These are phyloP conservation scores for Laticauda colubrina DNA, from an alignment of 2,113 vertebrate species.

Conservation along the genomic window DNA sequence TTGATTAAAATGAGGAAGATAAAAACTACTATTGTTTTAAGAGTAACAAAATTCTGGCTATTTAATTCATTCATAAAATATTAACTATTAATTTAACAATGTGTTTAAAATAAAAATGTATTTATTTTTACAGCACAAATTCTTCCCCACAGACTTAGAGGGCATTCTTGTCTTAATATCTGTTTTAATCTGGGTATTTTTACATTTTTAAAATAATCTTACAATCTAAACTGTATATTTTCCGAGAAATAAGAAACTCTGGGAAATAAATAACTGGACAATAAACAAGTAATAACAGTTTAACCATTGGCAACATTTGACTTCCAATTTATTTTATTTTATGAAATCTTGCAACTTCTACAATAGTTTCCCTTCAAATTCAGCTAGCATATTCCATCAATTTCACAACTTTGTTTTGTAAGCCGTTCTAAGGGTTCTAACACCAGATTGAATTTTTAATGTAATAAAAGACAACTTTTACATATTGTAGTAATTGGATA, in stretches of 20 bases:
- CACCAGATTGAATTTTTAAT: background rate
- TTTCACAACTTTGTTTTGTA: background rate
- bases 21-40: background rate
- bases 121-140: background rate
- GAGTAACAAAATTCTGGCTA: background rate
- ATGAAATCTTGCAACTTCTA: background rate
- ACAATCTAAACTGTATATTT: background rate
- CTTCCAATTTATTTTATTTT: background rate
- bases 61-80: background rate
- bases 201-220: background rate
- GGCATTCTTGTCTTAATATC: background rate
- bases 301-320: background rate
- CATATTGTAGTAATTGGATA: background rate
- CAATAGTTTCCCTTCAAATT: background rate
- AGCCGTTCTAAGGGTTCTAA: background rate
- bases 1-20: background rate
- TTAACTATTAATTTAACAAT: background rate
- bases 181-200: background rate
- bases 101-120: background rate
- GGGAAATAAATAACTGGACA: background rate
- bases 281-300: background rate
- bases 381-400: background rate
- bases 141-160: background rate
- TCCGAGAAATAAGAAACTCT: background rate
- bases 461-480: background rate